Percentiles rank a stretch among this genome's conserved stretches.
Evolutionary conservation across 2,113 vertebrate genomes (phyloP).

Genomic region (Megaptera novaeangliae): DNA sequence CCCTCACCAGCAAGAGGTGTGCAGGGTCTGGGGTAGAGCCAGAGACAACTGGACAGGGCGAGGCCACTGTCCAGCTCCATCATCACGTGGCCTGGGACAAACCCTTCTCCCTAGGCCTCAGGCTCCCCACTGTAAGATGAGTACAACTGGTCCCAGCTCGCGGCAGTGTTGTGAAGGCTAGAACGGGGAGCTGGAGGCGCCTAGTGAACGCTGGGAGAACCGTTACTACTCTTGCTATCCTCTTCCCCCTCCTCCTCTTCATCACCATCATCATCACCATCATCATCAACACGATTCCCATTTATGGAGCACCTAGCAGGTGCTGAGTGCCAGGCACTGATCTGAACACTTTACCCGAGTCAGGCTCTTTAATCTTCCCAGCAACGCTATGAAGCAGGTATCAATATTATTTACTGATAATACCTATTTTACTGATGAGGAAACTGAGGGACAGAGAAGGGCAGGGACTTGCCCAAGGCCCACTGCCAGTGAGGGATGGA

Average conservation of each 20-base stretch:
- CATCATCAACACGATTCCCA: background rate
- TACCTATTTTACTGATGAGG: background rate
- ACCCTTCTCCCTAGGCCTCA: background rate
- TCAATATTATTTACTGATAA: background rate
- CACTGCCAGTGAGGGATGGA: background rate
- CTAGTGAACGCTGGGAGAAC: fast-evolving
- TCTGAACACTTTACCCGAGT: fast-evolving
- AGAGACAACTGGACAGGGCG: background rate
- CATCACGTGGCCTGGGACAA: background rate
- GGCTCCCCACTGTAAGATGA: background rate
- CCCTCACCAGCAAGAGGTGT: background rate
- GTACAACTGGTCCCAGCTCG: background rate
- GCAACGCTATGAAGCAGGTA: background rate
- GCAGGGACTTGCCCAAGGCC: background rate
- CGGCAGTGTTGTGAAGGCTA: fast-evolving
- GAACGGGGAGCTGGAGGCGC: background rate
- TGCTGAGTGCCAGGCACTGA: background rate
- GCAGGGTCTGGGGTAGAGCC: background rate
- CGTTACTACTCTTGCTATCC: background rate
- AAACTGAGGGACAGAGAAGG: background rate
- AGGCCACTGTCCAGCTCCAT: background rate
- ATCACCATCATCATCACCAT: background rate
- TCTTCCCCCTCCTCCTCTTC: too few relatives aligned
- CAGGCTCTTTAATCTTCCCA: background rate
- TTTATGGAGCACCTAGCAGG: background rate